Base-by-base conservation (phyloP, 2,888 invertebrate species). In the Oxycera nigricornis region DNA sequence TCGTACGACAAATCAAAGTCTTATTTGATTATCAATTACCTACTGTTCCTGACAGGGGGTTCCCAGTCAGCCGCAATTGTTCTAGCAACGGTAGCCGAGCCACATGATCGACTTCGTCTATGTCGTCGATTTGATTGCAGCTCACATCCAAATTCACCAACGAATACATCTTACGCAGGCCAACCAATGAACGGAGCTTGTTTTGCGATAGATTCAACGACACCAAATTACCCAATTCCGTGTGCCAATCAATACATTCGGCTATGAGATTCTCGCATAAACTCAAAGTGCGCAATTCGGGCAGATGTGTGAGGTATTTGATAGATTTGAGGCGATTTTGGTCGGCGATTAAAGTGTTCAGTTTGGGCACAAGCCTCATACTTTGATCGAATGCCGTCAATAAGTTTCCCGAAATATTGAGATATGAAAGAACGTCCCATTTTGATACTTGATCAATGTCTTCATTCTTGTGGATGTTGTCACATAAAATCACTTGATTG, bases 191-290 rank as follows among this genome's bases (percentile, higher is more conserved):
- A 22, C 88, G 88, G 2, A 98, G 89, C 81, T 90, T 89, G 85
- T 98, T 98, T 79, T 95, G 93, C 0, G 95, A 92, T 65, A 98
- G 84, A 82, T 94, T 92, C 67, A 98, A 88, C 74, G 89, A 90
- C n/a, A 92, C 90, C 59, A 98, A 89, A 84, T 97, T 96, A 4
- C 96, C 96, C 75, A 98, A 88, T 83, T 93, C 93, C 3, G 91
- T 90, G 83, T 96, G 93, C 86, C 97, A 90, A 82, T 92, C 90
- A 31, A 91, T 89, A 78, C 95, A 91, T 2, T 89, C 83, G 0
- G 87, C 83, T 79, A 95, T 92, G 57, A 90, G 87, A 86, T 96
- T 97, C 81, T 93, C 91, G 0, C 93, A 92, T 24, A 97, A 85
- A 80, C 94, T 92, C 11, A 98, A 87, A 65, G 90, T 86, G 9